Conservation (phyloP, 2,797 vertebrate genomes). For the Tadarida brasiliensis region DNA sequence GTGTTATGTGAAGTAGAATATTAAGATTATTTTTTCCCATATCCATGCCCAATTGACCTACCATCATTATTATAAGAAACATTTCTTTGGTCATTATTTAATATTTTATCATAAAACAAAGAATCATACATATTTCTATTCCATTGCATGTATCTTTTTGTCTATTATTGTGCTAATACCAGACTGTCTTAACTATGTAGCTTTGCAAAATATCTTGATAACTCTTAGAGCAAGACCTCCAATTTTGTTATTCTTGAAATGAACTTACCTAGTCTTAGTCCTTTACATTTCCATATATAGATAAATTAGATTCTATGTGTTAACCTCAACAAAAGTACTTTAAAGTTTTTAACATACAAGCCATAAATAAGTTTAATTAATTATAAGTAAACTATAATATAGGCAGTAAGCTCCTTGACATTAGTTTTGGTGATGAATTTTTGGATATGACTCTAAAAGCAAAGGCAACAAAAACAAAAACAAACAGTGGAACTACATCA, state of each 20-base stretch:
- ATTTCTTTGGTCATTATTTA: not conserved
- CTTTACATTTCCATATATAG: not conserved
- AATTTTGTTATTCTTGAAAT: not conserved
- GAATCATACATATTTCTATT: not conserved
- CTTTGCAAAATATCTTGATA: not conserved
- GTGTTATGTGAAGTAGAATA: not conserved
- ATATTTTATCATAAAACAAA: slow-evolving; percentile 14
- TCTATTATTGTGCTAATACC: not conserved
- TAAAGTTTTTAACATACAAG: not conserved
- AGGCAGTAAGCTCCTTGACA: not conserved
- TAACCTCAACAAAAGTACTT: not conserved
- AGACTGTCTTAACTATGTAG: not conserved
- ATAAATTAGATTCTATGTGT: not conserved
- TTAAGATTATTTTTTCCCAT: not conserved
- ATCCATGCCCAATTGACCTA: not conserved
- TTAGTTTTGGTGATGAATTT: not conserved
- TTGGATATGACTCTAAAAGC: not conserved
- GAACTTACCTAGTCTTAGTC: not conserved
- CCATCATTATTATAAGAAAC: not conserved
- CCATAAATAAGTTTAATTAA: not conserved
- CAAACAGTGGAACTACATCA: not conserved
- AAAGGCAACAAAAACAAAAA: not conserved
- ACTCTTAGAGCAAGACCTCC: not conserved
- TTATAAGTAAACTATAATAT: not conserved
- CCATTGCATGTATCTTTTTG: not conserved